phyloP scores from a whole-genome alignment of 2,797 vertebrate genomes.

The Apodemus agrarius region DNA sequence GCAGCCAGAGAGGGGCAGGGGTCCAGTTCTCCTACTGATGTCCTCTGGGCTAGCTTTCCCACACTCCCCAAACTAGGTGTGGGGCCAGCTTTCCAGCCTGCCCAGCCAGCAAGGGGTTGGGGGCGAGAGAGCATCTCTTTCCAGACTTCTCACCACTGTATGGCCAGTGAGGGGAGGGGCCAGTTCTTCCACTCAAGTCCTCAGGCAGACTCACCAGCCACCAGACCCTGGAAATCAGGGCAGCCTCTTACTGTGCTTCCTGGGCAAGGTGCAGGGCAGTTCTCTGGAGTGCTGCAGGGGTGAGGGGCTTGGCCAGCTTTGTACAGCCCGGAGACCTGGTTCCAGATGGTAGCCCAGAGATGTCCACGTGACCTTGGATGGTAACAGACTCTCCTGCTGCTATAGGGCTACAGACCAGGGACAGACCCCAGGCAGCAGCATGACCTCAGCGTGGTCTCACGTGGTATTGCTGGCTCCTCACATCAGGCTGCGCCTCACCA shows the following conservation, averaged over 20 bases:
- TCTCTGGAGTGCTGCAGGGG: background rate
- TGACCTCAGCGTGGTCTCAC: background rate
- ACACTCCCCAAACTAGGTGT: background rate
- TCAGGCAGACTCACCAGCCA: background rate
- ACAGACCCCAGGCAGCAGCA: background rate
- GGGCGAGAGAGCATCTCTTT: too few relatives aligned
- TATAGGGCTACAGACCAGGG: background rate
- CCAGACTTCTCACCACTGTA: too few relatives aligned
- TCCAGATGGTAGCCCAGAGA: background rate
- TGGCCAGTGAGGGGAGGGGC: too few relatives aligned
- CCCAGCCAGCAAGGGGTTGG: too few relatives aligned
- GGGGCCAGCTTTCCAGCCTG: too few relatives aligned
- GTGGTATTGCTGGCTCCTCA: background rate
- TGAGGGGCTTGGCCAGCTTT: background rate
- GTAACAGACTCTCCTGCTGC: background rate
- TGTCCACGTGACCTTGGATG: background rate
- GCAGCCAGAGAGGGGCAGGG: background rate
- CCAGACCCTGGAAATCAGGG: background rate
- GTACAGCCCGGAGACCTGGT: background rate
- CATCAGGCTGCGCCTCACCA: background rate
- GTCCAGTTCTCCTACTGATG: too few relatives aligned
- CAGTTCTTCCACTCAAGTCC: background rate
- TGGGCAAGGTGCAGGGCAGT: background rate
- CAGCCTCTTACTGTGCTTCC: background rate
- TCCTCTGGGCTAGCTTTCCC: background rate